Base-by-base conservation (phyloP, 2,113 vertebrate genomes). In the Herpetotheres cachinnans region DNA sequence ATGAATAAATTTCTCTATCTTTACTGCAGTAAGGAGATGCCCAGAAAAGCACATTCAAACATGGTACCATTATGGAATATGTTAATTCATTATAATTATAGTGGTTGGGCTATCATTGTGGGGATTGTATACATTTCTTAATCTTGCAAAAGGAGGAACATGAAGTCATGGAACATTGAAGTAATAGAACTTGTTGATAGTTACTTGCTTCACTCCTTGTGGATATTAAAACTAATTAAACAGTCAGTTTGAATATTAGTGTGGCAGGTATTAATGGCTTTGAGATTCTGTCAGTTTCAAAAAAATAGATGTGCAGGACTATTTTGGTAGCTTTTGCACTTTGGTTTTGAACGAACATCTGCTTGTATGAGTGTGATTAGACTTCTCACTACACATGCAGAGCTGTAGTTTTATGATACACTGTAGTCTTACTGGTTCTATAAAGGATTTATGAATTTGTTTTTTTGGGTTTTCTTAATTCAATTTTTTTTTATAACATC, bases 1-100 rank as follows among this genome's bases (percentile, higher is more conserved):
- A 99, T 99, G 99, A 99, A 99, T 96, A 99, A 99, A 96, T 99
- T 99, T 95, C 98, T 99, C 34, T 99, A 99, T 88, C 98, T 99
- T 65, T 99, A 99, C 90, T 99, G 99, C 36, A 99, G 99, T 97
- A 99, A 99, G 78, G 99, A 99, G 96, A 99, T 99, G 99, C 99
- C 99, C 40, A 98, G 99, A 52, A 99, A 99, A 97, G 99, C 99
- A 1, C 99, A 99, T 95, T 99, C 99, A 70, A 99, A 99, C 96
- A 99, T 99, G 99, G 99, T 99, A 95, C 95, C 89, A 11, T 55
- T 74, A 29, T 18, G 40, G 52, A 50, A 74, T 65, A 16, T 30
- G 4, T 86, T 20, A 16, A 69, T 52, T 93, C 2, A 4, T 87
- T 89, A 11, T 20, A 16, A 34, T 69, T 95, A 7, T 2, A n/a